Base-by-base conservation (phyloP, 2,113 vertebrate species). In the Dolichallabes microphthalmus region DNA sequence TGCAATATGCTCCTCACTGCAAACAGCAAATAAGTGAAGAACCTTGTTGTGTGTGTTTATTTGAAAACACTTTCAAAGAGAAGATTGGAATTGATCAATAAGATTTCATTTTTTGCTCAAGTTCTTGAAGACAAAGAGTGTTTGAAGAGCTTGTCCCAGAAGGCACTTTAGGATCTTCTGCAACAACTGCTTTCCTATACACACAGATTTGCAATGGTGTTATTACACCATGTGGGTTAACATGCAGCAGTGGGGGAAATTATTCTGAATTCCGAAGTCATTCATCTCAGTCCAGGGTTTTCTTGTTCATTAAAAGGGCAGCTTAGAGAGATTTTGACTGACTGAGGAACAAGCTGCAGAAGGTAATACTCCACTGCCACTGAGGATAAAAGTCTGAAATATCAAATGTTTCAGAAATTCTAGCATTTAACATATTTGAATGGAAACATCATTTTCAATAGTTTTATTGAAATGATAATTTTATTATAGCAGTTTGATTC, bases 11-110 rank as follows among this genome's bases (percentile, higher is more conserved):
- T 86, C 50, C 82, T 88, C 78, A 81, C 68, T 76, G 60, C 76
- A 73, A 75, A 86, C 75, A 12, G 22, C 55, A 76, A 78, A 88
- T 88, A 80, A 69, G 61, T 68, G 66, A 73, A 77, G 30, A 52
- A 35, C 78, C 75, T 22, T 85, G 81, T 77, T 77, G 83, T 68
- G 85, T 86, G 82, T 89, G 76, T 87, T 89, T 87, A 84, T 85
- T 89, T 84, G 58, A 80, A 64, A 14, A 8, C 63, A 79, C 50
- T 75, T 15, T 53, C 79, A 57, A 58, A 75, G 76, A 82, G 32
- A 81, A 80, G 68, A 69, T 84, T 82, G 69, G 22, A 78, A 73
- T 66, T n/a, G 19, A 25, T 83, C 39, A 13, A 57, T 82, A 69
- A 74, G n/a, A 66, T 83, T 63, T 25, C 71, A 76, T 75, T 57